Conservation (phyloP, 2,113 vertebrate genomes). For the Gopherus flavomarginatus region DNA sequence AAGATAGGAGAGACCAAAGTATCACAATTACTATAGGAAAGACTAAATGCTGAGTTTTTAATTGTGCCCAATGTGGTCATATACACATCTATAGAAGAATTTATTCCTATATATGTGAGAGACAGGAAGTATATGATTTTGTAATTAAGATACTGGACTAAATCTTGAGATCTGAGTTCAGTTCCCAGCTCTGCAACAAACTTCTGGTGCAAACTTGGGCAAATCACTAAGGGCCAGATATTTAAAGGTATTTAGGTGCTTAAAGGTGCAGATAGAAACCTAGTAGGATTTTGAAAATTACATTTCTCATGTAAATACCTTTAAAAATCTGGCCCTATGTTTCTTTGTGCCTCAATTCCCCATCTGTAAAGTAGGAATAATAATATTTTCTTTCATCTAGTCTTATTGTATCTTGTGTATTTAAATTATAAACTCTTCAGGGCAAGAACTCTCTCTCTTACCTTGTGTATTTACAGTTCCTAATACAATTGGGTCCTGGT, state of each 20-base stretch:
- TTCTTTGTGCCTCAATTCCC: neutral
- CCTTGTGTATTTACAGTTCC: neutral
- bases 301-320: rapidly evolving
- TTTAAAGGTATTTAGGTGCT: neutral
- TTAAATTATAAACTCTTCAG: neutral
- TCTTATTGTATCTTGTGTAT: neutral
- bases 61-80: neutral
- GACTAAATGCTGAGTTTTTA: neutral
- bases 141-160: neutral
- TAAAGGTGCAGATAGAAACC: neutral
- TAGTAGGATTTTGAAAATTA: neutral
- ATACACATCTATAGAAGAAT: neutral
- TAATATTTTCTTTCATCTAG: neutral
- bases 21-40: neutral
- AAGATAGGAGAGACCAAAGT: neutral
- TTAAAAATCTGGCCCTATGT: neutral
- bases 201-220: conserved; percentile 1
- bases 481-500: neutral
- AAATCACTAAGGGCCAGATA: neutral
- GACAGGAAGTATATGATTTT: neutral
- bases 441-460: neutral
- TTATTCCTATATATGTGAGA: neutral
- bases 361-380: neutral
- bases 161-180: neutral
- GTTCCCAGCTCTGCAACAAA: conserved; percentile 14